Evolutionary conservation across 2,888 invertebrate genomes (phyloP), one percentile per base, ranked within the genome.

Genomic region (Trichopria drosophilae): DNA sequence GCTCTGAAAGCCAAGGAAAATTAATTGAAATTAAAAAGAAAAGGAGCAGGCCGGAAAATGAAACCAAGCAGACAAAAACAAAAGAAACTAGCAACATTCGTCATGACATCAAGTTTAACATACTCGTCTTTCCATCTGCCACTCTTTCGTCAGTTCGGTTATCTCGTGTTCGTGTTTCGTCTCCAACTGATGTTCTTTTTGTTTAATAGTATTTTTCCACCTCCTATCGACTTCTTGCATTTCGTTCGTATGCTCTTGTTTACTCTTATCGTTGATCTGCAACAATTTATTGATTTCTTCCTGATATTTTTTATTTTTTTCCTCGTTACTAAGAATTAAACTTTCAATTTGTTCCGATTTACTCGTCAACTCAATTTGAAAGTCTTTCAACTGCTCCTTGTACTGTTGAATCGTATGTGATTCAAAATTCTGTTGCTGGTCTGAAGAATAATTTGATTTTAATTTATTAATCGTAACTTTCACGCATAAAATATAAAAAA

Each of bases 71-170:
- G 45, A 55, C 4, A 12, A 40, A 49, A 29, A 37, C 22, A 19
- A 24, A 32, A 51, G 52, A 29, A 16, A 43, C 53, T 61, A 59
- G 56, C 57, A 35, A 6, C 36, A 5, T 23, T 7, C 36, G 15
- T n/a, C n/a, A n/a, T n/a, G n/a, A n/a, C n/a, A n/a, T n/a, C n/a
- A n/a, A n/a, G n/a, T n/a, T n/a, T n/a, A 53, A 59, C 62, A 59
- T 53, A 77, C 77, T 65, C 68, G 71, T 60, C 74, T 64, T 60
- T 77, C 75, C 32, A 66, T 68, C 40, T 67, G 66, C 77, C 77
- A 77, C 54, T 77, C 76, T 34, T 66, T 72, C 31, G 67, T 75
- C 41, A 74, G 62, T 58, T 68, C 72, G 41, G 59, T 65, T 24
- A 73, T 54, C 47, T 72, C 70, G 20, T 69, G 63, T 19, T 67